A percentile compares a stretch with the other conserved stretches of the same genome.
Conservation (phyloP, 2,888 invertebrate species). For the Sphecodes monilicornis region DNA sequence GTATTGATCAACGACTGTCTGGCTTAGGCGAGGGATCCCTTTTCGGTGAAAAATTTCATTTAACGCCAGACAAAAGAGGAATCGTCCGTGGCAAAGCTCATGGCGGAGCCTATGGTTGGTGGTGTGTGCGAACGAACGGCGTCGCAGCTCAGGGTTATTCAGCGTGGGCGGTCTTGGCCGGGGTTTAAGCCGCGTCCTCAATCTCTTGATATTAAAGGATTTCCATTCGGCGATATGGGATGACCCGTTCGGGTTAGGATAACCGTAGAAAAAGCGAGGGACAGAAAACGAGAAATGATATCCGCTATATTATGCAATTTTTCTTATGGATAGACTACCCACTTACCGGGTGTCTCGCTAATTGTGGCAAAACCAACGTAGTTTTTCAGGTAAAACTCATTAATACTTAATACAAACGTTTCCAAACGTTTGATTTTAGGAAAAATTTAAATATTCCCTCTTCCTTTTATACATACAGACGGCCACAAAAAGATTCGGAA, state of each 20-base stretch:
- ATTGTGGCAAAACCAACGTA: background rate
- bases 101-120: background rate
- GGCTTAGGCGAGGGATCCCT: background rate
- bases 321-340: background rate
- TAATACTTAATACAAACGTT: no score
- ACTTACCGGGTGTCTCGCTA: background rate
- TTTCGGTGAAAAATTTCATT: constrained; percentile 32
- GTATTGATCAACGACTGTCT: background rate
- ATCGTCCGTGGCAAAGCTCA: constrained; percentile 5
- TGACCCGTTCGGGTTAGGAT: constrained; percentile 35
- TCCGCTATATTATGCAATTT: background rate
- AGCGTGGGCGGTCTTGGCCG: constrained; percentile 2
- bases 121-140: background rate
- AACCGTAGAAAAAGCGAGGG: background rate
- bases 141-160: constrained; percentile 33
- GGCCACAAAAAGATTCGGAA: no score
- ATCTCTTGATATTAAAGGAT: constrained; percentile 62
- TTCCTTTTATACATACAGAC: no score
- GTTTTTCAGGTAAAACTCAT: background rate
- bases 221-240: constrained; percentile 49
- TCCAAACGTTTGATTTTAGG: no score
- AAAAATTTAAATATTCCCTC: no score
- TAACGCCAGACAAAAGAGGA: constrained; percentile 24
- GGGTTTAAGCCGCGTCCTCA: constrained; percentile 44
- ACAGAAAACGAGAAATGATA: constrained; percentile 5